Evolutionary conservation across 2,797 vertebrate species (phyloP).

Genomic region (Cryptoprocta ferox): DNA sequence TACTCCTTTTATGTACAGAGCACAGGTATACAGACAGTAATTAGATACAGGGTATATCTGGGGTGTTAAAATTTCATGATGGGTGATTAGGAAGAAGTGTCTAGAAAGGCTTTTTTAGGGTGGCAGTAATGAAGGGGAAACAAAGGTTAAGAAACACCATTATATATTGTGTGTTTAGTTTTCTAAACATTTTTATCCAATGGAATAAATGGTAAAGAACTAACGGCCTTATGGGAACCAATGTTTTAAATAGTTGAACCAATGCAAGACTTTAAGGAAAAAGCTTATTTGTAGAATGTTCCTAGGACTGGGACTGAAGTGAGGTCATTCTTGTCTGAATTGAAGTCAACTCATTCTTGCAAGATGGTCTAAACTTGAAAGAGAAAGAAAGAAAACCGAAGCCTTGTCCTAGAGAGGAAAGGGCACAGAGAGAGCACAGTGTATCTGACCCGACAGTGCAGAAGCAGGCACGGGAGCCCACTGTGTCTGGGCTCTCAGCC

Average conservation of each 20-base stretch:
- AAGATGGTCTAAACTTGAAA: not conserved
- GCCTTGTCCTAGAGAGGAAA: not conserved
- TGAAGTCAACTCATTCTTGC: not conserved
- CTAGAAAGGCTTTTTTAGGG: not conserved
- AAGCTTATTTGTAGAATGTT: slow-evolving; percentile 48
- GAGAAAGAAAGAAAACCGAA: not conserved
- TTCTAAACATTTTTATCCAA: slow-evolving; percentile 36
- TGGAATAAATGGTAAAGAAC: slow-evolving; percentile 51
- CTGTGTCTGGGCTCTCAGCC: rapidly evolving
- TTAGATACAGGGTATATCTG: not conserved
- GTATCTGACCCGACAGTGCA: not conserved
- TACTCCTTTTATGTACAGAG: not conserved
- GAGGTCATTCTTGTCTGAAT: not conserved
- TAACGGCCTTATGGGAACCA: not conserved
- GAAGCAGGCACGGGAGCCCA: not conserved
- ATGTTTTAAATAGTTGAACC: slow-evolving; percentile 28
- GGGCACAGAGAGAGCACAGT: not conserved
- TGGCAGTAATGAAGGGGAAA: not conserved
- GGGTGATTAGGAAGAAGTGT: not conserved
- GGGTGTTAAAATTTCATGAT: not conserved
- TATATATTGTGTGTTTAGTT: slow-evolving; percentile 17
- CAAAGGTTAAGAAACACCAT: not conserved
- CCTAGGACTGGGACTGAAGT: not conserved
- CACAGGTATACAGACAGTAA: not conserved
- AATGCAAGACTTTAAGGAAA: not conserved